Evolutionary conservation across 2,888 invertebrate genomes (phyloP).

Genomic region (Metacarcinus magister): DNA sequence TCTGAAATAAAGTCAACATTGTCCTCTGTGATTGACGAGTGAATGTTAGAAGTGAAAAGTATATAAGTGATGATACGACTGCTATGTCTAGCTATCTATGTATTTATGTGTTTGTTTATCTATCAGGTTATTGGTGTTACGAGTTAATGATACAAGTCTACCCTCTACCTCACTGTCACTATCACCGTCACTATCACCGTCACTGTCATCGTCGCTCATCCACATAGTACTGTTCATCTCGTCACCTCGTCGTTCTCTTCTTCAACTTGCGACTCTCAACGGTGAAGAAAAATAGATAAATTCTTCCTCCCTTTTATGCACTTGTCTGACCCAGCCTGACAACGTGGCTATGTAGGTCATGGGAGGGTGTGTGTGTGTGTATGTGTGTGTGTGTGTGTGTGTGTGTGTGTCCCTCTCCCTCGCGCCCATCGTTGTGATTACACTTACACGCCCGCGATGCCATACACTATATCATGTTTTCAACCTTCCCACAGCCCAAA

Average conservation of each 20-base stretch:
- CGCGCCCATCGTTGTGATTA: background rate
- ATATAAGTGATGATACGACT: background rate
- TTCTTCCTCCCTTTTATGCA: background rate
- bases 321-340: background rate
- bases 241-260: background rate
- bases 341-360: background rate
- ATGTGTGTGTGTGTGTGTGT: background rate
- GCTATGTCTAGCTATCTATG: background rate
- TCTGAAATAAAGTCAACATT: background rate
- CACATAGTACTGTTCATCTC: background rate
- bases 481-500: background rate
- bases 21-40: background rate
- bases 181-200: too few relatives aligned
- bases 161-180: background rate
- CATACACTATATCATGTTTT: constrained; percentile 31
- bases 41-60: background rate
- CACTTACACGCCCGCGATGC: background rate
- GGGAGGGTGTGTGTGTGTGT: background rate
- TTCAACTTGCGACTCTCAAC: background rate
- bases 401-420: background rate
- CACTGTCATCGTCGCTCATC: background rate
- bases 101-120: background rate
- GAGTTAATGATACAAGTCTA: too few relatives aligned
- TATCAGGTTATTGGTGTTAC: too few relatives aligned
- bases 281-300: too few relatives aligned